Base-by-base conservation (phyloP, 2,797 vertebrate species). In the Chloroceryle inda region DNA sequence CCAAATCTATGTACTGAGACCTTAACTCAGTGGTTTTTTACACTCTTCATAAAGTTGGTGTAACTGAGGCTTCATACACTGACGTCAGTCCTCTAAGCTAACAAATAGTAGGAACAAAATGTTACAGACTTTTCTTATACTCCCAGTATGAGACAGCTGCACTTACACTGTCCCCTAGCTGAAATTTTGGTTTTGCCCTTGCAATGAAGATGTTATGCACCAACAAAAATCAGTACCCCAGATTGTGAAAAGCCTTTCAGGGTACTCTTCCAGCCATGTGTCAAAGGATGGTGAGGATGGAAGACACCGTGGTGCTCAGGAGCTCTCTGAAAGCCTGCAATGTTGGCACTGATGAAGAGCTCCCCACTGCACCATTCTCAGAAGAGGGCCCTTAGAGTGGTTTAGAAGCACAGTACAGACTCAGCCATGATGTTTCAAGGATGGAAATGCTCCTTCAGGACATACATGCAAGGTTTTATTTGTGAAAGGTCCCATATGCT, bases 301-400 rank as follows among this genome's bases (percentile, higher is more conserved):
- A 75, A 45, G 31, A 47, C 11, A 14, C 44, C 14, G 17, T 24
- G 45, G 7, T 31, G 18, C 33, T 61, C 49, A 24, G 42, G 50
- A 78, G 4, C 8, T 44, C 23, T 74, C 75, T 53, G 56, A 42
- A 59, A 47, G 16, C 24, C 37, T 85, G 35, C n/a, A 59, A 56
- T 14, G 33, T 22, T 3, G 22, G 12, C 42, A 17, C 1, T 0
- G 1, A 26, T 27, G 13, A 67, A 49, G n/a, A 86, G 12, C 22
- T 90, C 40, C 33, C 26, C 26, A 22, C 37, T 58, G 18, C 42
- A 61, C 22, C 11, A 8, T 13, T 74, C 6, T 45, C 42, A 42
- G 18, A 66, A 49, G 5, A 79, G 22, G 7, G 23, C 4, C 21
- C 37, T 45, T 13, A n/a, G 31, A 52, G 4, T 11, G 33, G 37